Conservation (phyloP, 2,888 invertebrate species). For the Dugesia japonica region DNA sequence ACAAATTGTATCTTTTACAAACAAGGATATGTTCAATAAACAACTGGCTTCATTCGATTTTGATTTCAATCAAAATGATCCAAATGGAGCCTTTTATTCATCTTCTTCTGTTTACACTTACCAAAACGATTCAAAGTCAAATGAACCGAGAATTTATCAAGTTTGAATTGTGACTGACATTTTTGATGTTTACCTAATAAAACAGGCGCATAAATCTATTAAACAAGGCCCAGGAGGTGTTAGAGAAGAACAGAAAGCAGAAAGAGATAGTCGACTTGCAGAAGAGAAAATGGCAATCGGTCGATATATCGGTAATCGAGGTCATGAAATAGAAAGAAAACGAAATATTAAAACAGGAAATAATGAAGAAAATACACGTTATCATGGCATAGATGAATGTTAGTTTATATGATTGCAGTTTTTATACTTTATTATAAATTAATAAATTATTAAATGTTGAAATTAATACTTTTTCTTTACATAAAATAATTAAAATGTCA, state of each 20-base stretch:
- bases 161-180: neutral
- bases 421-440: too few species aligned
- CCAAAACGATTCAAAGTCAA: neutral
- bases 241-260: conserved; percentile 26
- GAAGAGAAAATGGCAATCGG: conserved; percentile 22
- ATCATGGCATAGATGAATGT: conserved; percentile 17
- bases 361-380: neutral
- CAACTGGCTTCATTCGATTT: neutral
- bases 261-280: conserved; percentile 12
- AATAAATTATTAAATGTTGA: too few species aligned
- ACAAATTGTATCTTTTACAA: neutral
- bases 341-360: neutral
- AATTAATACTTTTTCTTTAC: too few species aligned
- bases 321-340: neutral
- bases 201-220: conserved; percentile 21
- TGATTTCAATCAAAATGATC: neutral
- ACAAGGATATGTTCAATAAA: neutral
- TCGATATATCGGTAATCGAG: conserved; percentile 12
- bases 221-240: neutral
- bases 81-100: neutral
- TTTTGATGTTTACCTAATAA: neutral
- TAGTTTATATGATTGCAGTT: neutral
- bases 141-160: neutral
- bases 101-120: neutral
- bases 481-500: too few species aligned